phyloP scores from a whole-genome alignment of 2,888 invertebrate genomes.

The Drosophila subquinaria region DNA sequence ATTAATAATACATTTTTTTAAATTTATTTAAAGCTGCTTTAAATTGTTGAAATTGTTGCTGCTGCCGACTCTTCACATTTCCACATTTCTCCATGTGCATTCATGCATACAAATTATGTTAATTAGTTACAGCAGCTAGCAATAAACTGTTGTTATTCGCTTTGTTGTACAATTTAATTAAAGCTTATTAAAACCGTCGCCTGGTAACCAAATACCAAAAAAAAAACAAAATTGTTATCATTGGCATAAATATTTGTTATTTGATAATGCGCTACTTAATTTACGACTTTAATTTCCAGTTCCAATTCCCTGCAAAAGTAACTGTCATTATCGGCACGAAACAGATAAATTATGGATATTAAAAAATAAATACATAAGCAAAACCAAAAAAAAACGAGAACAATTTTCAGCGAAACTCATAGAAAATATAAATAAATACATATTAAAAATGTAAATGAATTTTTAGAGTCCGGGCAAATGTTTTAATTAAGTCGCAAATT shows the following conservation, averaged over 20 bases:
- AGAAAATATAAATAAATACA: slow-evolving; percentile 18
- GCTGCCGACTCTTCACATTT: too few species aligned
- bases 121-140: slow-evolving; percentile 69
- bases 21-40: slow-evolving; percentile 70
- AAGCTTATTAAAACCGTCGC: slow-evolving; percentile 70
- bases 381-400: slow-evolving; percentile 9
- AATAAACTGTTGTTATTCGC: slow-evolving; percentile 28
- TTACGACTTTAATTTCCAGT: slow-evolving; percentile 54
- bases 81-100: slow-evolving; percentile 43
- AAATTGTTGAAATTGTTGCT: slow-evolving; percentile 27
- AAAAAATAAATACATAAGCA: background rate
- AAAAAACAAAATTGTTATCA: slow-evolving; percentile 17
- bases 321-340: slow-evolving; percentile 25
- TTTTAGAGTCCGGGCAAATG: slow-evolving; percentile 46
- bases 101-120: slow-evolving; percentile 71
- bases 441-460: slow-evolving; percentile 34
- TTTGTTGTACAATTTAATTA: slow-evolving; percentile 64
- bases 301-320: slow-evolving; percentile 20
- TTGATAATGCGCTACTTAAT: slow-evolving; percentile 55
- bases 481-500: slow-evolving; percentile 73
- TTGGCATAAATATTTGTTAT: slow-evolving; percentile 53
- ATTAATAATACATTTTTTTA: slow-evolving; percentile 60
- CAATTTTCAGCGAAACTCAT: slow-evolving; percentile 12
- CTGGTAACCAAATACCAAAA: slow-evolving; percentile 11
- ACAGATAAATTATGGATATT: slow-evolving; percentile 12